Base-by-base conservation (phyloP, 2,797 vertebrate genomes). In the Chanos chanos region DNA sequence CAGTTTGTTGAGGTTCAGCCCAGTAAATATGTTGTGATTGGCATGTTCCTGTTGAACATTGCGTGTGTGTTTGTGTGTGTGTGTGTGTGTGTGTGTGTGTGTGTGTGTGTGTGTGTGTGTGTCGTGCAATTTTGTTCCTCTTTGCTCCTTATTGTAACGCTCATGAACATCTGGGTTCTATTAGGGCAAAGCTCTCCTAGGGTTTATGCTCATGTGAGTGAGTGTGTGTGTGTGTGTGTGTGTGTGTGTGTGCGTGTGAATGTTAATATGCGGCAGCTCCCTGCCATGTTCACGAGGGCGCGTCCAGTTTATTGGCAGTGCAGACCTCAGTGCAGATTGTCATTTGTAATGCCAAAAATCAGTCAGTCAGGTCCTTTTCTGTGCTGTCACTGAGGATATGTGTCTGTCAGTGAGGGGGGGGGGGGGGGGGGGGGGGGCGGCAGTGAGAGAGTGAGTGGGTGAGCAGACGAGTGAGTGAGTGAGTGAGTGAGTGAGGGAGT, bases 121-220 rank as follows among this genome's bases (percentile, higher is more conserved):
- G 43, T 70, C n/a, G n/a, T n/a, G n/a, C n/a, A n/a, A n/a, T 43
- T 73, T 52, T 55, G 41, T n/a, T n/a, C n/a, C n/a, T n/a, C 68
- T 71, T 64, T 68, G 73, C 69, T 44, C 43, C 58, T 57, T 41
- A 36, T 55, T 55, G 61, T 68, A 78, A 33, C 57, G 66, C 24
- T 31, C 28, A 63, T 75, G 78, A 77, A 84, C 85, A 87, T 86
- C 82, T 87, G 85, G 76, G 70, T 47, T n/a, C 30, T 64, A 83
- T 87, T 87, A 81, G 66, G 68, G 66, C 51, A 70, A 70, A 71
- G 79, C 69, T 74, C 74, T 10, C 53, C 71, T 77, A 68, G 71
- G 72, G 77, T 83, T 82, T 79, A 73, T 73, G 69, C 66, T 66
- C 51, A 69, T 19, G 37, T 40, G 30, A 53, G 56, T 65, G 50